A percentile compares a stretch with the other conserved stretches of the same genome.
phyloP scores from a whole-genome alignment of 2,113 vertebrate genomes.

The Spermophilus dauricus region DNA sequence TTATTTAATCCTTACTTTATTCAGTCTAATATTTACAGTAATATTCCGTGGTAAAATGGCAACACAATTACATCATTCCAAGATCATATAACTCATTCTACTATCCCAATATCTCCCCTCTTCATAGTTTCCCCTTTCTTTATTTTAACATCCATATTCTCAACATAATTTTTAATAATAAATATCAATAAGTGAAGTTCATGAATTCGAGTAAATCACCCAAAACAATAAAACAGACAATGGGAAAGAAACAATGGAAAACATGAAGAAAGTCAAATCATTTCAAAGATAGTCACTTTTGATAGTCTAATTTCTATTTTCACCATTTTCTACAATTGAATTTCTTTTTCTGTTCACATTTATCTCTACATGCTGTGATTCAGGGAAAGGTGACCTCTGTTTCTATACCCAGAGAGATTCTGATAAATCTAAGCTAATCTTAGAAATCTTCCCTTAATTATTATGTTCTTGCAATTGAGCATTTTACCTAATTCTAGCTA shows the following conservation, averaged over 20 bases:
- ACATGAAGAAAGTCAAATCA: neutral
- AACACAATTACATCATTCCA: neutral
- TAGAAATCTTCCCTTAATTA: neutral
- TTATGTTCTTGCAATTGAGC: neutral
- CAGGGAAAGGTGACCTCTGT: neutral
- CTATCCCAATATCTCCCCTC: neutral
- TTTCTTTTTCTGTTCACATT: neutral
- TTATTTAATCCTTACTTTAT: neutral
- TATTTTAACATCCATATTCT: neutral
- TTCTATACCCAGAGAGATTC: neutral
- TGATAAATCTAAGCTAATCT: neutral
- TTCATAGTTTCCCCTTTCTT: neutral
- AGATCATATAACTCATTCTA: neutral
- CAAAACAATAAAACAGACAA: neutral
- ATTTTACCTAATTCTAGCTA: neutral
- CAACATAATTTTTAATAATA: neutral
- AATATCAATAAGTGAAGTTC: neutral
- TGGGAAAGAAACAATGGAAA: neutral
- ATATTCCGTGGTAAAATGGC: neutral
- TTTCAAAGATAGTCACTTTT: neutral
- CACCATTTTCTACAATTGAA: neutral
- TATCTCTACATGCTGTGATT: neutral
- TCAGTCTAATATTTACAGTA: neutral
- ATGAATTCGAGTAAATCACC: neutral
- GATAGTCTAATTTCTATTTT: neutral